A percentile compares a stretch with the other conserved stretches of the same genome.
Conservation (phyloP, 2,888 invertebrate genomes). For the Scaptomyza cyrtandrae region DNA sequence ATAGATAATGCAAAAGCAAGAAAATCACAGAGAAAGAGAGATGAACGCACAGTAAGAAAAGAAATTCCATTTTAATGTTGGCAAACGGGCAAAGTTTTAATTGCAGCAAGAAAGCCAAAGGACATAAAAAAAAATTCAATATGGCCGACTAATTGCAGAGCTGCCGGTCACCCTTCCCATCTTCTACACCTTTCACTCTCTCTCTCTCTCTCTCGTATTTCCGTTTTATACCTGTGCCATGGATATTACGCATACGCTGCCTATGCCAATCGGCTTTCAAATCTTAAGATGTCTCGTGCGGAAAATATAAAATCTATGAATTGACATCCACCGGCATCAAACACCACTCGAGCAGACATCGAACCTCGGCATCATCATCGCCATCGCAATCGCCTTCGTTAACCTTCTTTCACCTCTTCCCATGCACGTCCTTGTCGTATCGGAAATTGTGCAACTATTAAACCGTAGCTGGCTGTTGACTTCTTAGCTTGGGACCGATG, state of each 20-base stretch:
- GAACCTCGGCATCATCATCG: slow-evolving; percentile 7
- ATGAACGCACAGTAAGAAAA: neutral
- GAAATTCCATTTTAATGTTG: slow-evolving; percentile 30
- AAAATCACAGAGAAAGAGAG: neutral
- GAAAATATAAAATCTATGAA: slow-evolving; percentile 51
- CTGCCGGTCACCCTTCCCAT: neutral
- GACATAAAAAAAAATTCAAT: slow-evolving; percentile 1
- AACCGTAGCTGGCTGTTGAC: neutral
- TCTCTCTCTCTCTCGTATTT: too few relatives aligned
- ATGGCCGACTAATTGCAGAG: slow-evolving; percentile 33
- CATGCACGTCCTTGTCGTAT: slow-evolving; percentile 11
- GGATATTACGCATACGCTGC: slow-evolving; percentile 28
- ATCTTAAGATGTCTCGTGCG: slow-evolving; percentile 29
- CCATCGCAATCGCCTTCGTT: too few relatives aligned
- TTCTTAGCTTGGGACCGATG: slow-evolving; percentile 7
- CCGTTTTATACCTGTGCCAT: neutral
- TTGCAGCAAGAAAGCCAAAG: slow-evolving; percentile 54
- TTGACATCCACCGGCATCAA: slow-evolving; percentile 14
- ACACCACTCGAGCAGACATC: slow-evolving; percentile 47
- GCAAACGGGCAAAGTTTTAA: slow-evolving; percentile 66
- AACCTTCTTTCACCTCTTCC: neutral
- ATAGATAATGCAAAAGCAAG: neutral
- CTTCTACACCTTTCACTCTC: too few relatives aligned
- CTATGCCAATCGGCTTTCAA: slow-evolving; percentile 25
- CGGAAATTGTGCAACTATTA: slow-evolving; percentile 7